Base-by-base conservation (phyloP, 2,888 invertebrate genomes). In the Fragum fragum region DNA sequence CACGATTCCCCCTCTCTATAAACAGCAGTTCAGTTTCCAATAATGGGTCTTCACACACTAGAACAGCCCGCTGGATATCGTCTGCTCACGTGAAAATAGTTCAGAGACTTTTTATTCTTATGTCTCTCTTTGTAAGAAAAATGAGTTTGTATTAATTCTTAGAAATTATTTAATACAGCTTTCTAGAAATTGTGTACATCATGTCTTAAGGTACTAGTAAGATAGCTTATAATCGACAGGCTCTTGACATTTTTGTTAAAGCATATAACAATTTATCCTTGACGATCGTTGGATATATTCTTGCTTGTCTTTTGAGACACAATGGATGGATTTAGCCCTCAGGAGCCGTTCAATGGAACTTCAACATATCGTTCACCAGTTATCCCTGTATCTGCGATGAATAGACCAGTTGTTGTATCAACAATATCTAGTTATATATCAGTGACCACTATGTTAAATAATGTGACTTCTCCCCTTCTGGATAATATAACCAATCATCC, bases 381-480 rank as follows among this genome's bases (percentile, higher is more conserved):
- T 9, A 9, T 16, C 5, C 7, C 47, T 9, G 16, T 47, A 5
- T 3, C 18, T 3, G n/a, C n/a, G 16, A 14, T 47, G 3, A 47
- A 47, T 16, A n/a, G 47, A n/a, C 14, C 47, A 14, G 47, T 14
- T 47, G 47, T 47, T n/a, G 47, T 47, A 16, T 47, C 47, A 9
- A 47, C n/a, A 47, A 9, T 47, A 1, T 23, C 66, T 26, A 66
- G 42, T 66, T 2, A n/a, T 21, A 7, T 66, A 23, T 14, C 42
- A 11, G 26, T 66, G 5, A 23, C 66, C 0, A 66, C 66, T 9
- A 23, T 66, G 66, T 42, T 66, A 23, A 39, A 42, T 23, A 66
- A 66, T 42, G 42, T 66, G 23, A 66, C 66, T 21, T 21, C 66
- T n/a, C 42, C 66, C 21, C 23, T 66, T 1, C 42, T 66, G 66